A percentile compares a stretch with the other conserved stretches of the same genome.
These are phyloP conservation scores for Microctenopoma stevenorrisi DNA, from an alignment of 2,797 vertebrate genomes.

Conservation along the genomic window DNA sequence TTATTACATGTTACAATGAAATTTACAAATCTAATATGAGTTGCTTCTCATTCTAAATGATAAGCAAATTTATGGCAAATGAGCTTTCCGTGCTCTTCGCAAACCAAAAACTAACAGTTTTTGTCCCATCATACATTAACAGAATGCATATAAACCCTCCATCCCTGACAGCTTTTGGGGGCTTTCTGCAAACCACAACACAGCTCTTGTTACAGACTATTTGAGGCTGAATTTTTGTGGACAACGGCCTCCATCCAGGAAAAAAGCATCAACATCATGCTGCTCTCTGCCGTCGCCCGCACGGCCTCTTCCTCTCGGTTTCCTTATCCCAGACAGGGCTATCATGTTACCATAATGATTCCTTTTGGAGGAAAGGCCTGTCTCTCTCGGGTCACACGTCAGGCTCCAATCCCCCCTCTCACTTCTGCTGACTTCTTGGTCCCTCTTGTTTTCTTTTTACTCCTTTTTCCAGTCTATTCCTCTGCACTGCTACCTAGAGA, in stretches of 20 bases:
- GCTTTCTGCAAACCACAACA: slow-evolving; percentile 51
- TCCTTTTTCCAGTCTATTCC: slow-evolving; percentile 22
- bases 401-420: slow-evolving; percentile 17
- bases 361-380: slow-evolving; percentile 64
- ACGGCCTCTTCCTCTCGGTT: slow-evolving; percentile 61
- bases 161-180: slow-evolving; percentile 35
- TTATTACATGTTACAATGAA: too few species aligned
- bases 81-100: slow-evolving; percentile 9
- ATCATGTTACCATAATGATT: slow-evolving; percentile 76
- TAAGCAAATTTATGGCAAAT: background rate
- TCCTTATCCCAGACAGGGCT: slow-evolving; percentile 67
- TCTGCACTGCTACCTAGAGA: slow-evolving; percentile 8
- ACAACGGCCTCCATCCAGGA: slow-evolving; percentile 63
- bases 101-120: slow-evolving; percentile 17
- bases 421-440: slow-evolving; percentile 32
- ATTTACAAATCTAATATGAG: too few species aligned
- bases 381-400: slow-evolving; percentile 50
- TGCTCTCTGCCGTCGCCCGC: slow-evolving; percentile 45
- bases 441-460: slow-evolving; percentile 10
- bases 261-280: slow-evolving; percentile 64
- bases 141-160: slow-evolving; percentile 27
- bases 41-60: too few species aligned
- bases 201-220: slow-evolving; percentile 62
- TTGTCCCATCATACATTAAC: slow-evolving; percentile 45
- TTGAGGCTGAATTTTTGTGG: slow-evolving; percentile 58